phyloP scores from a whole-genome alignment of 2,113 vertebrate genomes.

The Heteronetta atricapilla region DNA sequence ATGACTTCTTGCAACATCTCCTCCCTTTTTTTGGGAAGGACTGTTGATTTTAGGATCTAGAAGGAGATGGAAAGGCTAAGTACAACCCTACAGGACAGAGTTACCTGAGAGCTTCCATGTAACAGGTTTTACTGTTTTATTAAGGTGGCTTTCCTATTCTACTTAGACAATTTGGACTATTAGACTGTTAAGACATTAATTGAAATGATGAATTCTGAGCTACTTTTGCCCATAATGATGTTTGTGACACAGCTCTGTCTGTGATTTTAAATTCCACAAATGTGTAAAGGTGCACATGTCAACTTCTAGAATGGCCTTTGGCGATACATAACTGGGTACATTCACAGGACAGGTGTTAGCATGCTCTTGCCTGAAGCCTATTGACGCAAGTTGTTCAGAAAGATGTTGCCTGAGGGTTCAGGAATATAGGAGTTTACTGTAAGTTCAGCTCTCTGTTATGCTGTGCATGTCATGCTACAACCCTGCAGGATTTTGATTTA shows the following conservation, averaged over 20 bases:
- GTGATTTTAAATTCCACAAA: background rate
- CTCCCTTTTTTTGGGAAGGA: background rate
- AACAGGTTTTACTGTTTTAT: background rate
- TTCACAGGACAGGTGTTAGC: background rate
- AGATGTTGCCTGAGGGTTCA: background rate
- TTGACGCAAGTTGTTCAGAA: background rate
- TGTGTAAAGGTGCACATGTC: background rate
- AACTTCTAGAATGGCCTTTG: background rate
- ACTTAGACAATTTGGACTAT: background rate
- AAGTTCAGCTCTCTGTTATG: background rate
- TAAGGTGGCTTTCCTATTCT: background rate
- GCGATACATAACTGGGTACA: too few species aligned
- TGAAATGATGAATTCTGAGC: background rate
- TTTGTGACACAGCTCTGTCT: background rate
- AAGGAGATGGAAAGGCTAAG: background rate
- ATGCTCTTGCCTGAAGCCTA: background rate
- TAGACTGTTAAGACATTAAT: background rate
- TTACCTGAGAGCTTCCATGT: background rate
- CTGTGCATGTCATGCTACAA: background rate
- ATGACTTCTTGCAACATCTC: background rate
- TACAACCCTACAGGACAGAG: background rate
- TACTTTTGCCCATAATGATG: background rate
- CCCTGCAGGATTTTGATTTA: background rate
- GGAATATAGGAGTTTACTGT: background rate
- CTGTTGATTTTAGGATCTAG: background rate